Conservation (phyloP, 2,797 vertebrate species). For the Myoxocephalus aenaeus region DNA sequence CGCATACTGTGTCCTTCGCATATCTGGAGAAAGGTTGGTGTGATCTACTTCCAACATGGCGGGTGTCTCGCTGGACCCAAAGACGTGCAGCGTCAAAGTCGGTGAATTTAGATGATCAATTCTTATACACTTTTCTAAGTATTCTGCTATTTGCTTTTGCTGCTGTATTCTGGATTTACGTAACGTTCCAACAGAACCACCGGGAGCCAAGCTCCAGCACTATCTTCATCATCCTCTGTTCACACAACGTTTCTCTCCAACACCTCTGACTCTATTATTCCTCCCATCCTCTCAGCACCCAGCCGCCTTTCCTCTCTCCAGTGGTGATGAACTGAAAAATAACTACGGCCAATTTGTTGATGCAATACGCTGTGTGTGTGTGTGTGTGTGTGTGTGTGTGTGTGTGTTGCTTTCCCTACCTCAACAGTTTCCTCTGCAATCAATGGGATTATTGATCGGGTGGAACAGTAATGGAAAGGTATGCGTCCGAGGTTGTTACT, state of each 20-base stretch:
- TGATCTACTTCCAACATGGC: no score
- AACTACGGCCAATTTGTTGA: conserved; percentile 5
- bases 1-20: not conserved
- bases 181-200: not conserved
- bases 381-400: not conserved
- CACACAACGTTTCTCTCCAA: not conserved
- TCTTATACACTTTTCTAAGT: no score
- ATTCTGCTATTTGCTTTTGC: not conserved
- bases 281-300: not conserved
- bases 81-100: no score
- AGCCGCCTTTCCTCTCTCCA: not conserved
- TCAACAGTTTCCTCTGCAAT: conserved; percentile 17
- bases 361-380: not conserved
- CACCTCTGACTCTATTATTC: conserved; percentile 1
- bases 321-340: conserved; percentile 9
- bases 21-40: not conserved
- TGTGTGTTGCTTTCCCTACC: not conserved
- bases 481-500: conserved; percentile 6
- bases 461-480: conserved; percentile 32
- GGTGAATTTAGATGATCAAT: no score
- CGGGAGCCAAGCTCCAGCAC: not conserved
- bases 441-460: conserved; percentile 35
- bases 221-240: not conserved
- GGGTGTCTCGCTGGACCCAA: no score
- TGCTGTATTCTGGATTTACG: not conserved